Evolutionary conservation across 2,113 vertebrate species (phyloP).

Genomic region (Apodemus speciosus): DNA sequence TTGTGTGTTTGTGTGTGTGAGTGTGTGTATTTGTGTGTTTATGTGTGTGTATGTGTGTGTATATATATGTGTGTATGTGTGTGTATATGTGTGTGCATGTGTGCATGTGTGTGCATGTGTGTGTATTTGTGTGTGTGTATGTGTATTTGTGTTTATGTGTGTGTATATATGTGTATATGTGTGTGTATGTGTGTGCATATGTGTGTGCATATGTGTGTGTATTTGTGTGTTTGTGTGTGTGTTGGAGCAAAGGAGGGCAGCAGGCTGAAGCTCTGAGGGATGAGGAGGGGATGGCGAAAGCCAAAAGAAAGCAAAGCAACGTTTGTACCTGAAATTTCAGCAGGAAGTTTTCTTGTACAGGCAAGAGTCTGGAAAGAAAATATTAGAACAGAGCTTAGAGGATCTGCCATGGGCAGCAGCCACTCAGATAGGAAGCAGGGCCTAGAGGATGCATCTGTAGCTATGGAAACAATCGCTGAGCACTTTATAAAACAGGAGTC

Average conservation of each 20-base stretch:
- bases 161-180: fast-evolving
- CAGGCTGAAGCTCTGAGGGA: background rate
- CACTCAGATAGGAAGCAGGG: fast-evolving
- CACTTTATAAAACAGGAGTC: background rate
- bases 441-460: background rate
- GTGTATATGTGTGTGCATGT: no score
- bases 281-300: background rate
- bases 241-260: background rate
- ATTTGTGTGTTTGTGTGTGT: no score
- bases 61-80: no score
- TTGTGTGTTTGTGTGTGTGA: no score
- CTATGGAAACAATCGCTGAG: background rate
- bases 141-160: no score
- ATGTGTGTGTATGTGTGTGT: no score
- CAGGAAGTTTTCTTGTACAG: conserved; percentile 98
- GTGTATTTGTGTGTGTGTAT: no score
- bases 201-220: no score
- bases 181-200: background rate
- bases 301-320: background rate
- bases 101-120: no score
- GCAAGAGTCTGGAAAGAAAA: conserved; percentile 90
- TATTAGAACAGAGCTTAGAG: conserved; percentile 57
- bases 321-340: conserved; percentile 95
- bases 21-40: no score
- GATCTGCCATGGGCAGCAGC: background rate